Evolutionary conservation across 2,113 vertebrate species (phyloP).

Genomic region (Xiphias gladius): DNA sequence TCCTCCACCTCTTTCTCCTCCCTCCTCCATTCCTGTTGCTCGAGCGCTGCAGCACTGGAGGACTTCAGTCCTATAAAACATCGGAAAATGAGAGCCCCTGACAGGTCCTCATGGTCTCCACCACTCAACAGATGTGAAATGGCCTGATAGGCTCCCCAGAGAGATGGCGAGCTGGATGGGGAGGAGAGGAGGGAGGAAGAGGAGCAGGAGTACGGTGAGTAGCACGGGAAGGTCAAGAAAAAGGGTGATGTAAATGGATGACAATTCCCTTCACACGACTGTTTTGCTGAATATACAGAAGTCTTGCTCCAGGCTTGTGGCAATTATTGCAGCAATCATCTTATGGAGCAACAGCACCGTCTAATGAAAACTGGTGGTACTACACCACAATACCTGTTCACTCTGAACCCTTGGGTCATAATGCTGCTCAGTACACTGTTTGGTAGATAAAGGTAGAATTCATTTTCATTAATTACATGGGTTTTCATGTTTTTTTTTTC

Average conservation of each 20-base stretch:
- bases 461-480: neutral
- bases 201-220: neutral
- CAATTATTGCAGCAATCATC: conserved; percentile 24
- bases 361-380: conserved; percentile 41
- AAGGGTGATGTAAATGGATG: conserved; percentile 12
- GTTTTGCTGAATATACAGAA: conserved; percentile 25
- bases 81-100: conserved; percentile 57
- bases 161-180: conserved; percentile 48
- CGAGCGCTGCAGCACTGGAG: conserved; percentile 53
- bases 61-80: conserved; percentile 69
- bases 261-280: conserved; percentile 1
- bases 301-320: conserved; percentile 18
- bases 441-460: neutral
- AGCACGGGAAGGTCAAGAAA: neutral
- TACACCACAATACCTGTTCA: neutral
- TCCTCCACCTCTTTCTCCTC: neutral
- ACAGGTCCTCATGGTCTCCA: conserved; percentile 62
- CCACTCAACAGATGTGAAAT: conserved; percentile 71
- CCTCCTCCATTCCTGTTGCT: conserved; percentile 38
- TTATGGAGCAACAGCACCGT: conserved; percentile 32
- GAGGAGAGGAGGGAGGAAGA: conserved; percentile 8
- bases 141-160: conserved; percentile 63
- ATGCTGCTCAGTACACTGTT: neutral
- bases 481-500: neutral
- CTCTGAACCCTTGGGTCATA: neutral